Conservation (phyloP, 2,113 vertebrate species). For the Azemiops feae region DNA sequence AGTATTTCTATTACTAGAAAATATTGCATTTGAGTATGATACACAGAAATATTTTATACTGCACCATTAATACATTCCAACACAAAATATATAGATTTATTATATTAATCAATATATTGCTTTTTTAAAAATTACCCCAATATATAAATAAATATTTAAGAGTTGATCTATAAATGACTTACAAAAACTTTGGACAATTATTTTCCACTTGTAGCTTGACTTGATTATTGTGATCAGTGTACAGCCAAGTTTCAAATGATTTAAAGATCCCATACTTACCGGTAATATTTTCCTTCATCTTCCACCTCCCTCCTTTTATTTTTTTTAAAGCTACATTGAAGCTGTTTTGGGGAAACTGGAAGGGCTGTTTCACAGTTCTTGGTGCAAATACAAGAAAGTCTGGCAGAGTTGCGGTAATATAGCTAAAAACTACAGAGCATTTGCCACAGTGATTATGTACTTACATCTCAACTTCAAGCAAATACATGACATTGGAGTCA, state of each 20-base stretch:
- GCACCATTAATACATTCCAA: background rate
- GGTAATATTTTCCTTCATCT: background rate
- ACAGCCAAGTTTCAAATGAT: background rate
- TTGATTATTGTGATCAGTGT: background rate
- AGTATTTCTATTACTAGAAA: conserved; percentile 49
- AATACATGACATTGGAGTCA: background rate
- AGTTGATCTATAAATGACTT: background rate
- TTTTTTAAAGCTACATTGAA: background rate
- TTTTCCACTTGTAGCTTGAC: background rate
- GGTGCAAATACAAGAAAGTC: background rate
- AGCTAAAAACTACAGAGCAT: background rate
- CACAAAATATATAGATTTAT: conserved; percentile 25
- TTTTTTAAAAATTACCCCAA: background rate
- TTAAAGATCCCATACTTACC: background rate
- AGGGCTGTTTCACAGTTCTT: background rate
- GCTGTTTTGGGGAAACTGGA: background rate
- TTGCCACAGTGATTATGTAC: background rate
- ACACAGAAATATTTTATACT: background rate
- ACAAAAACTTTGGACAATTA: background rate
- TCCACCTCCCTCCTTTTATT: background rate
- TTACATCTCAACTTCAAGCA: background rate
- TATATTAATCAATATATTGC: background rate
- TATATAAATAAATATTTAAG: background rate
- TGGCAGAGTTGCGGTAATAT: background rate
- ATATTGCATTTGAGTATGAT: conserved; percentile 33